Evolutionary conservation across 1,140 invertebrate species (phyloP), one percentile per base, ranked within the genome.

Genomic region (Argopecten irradians): DNA sequence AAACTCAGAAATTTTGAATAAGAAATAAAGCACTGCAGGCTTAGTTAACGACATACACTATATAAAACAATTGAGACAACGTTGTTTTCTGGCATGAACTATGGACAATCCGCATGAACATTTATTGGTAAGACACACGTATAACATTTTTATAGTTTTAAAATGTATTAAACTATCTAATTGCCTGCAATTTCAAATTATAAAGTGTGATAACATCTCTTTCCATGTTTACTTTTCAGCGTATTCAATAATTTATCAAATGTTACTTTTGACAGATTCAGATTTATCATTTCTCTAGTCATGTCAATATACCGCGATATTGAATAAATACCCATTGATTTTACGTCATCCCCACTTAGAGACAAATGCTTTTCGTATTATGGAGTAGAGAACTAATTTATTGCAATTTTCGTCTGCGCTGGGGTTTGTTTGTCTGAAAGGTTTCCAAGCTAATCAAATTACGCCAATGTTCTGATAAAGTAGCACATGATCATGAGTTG

Each of bases 371-470:
- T 71, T 71, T 71, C 55, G 55, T 71, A 71, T 71, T 71, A 71
- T 71, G 22, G 14, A 71, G 55, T 3, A 28, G 1, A 71, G 55
- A 71, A 71, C 55, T 71, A 71, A 71, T 71, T 71, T 71, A 71
- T 71, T 71, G 55, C 55, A 71, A 71, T 3, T 71, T 71, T 71
- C 55, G 55, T 71, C 55, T 71, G 55, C 55, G 55, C n/a, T 71
- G n/a, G 55, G n/a, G 55, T 71, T 71, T 71, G 55, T 71, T 71
- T 71, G 55, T 71, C 55, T 71, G 55, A 71, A 71, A 71, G 55
- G 55, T 71, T 71, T 71, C 55, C 22, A 28, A 71, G 55, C 11
- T 71, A 71, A 71, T 71, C 55, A 71, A 71, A 71, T 71, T 28
- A 71, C 55, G 55, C 22, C 55, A 71, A 71, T 71, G 28, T 71